phyloP scores from a whole-genome alignment of 2,797 vertebrate species.

The Intellagama lesueurii region DNA sequence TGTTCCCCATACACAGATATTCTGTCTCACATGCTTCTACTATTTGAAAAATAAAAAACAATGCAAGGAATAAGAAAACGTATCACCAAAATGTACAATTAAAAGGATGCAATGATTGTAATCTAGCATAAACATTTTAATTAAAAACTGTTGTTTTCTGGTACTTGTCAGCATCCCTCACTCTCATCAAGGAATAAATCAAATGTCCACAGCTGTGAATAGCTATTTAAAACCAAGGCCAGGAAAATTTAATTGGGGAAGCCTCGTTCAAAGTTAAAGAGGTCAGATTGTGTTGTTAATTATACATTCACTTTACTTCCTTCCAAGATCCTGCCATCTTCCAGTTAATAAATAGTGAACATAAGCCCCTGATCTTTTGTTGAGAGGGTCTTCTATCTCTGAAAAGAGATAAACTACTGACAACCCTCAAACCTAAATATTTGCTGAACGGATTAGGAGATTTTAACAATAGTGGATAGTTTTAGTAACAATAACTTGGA shows the following conservation, averaged over 20 bases:
- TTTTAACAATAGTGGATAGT: conserved; percentile 27
- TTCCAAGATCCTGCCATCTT: conserved; percentile 62
- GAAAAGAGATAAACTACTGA: conserved; percentile 39
- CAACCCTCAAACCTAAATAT: conserved; percentile 29
- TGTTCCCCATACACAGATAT: neutral
- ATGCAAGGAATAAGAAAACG: neutral
- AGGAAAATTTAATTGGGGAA: conserved; percentile 69
- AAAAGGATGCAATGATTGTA: conserved; percentile 9
- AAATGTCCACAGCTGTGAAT: conserved; percentile 69
- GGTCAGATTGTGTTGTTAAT: conserved; percentile 66
- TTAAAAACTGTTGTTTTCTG: conserved; percentile 63
- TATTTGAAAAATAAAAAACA: neutral
- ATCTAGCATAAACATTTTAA: conserved; percentile 52
- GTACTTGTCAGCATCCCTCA: conserved; percentile 68
- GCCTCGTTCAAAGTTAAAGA: conserved; percentile 65
- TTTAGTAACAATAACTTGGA: conserved; percentile 43
- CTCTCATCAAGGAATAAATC: conserved; percentile 69
- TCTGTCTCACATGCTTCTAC: neutral
- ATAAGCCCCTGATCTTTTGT: conserved; percentile 51
- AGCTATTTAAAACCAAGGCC: conserved; percentile 69
- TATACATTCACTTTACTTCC: conserved; percentile 59
- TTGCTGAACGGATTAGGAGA: conserved; percentile 58
- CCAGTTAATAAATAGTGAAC: conserved; percentile 65
- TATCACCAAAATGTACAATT: conserved; percentile 8
- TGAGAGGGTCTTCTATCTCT: conserved; percentile 40